phyloP scores from a whole-genome alignment of 2,888 invertebrate genomes.

The Hirtodrosophila trivittata region DNA sequence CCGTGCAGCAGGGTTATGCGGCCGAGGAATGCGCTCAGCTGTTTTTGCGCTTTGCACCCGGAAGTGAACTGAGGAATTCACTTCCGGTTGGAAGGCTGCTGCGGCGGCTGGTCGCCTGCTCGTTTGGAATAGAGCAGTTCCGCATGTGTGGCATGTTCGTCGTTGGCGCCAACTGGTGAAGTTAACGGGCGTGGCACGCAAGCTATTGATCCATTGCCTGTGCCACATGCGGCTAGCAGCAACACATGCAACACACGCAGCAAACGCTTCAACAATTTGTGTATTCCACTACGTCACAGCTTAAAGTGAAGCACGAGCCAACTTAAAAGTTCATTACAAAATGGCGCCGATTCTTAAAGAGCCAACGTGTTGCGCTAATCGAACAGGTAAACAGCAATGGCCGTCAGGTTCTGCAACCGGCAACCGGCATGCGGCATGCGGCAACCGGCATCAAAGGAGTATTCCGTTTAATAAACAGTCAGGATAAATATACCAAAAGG shows the following conservation, averaged over 20 bases:
- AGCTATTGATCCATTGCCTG: slow-evolving; percentile 77
- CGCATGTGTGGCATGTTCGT: slow-evolving; percentile 70
- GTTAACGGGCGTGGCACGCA: slow-evolving; percentile 63
- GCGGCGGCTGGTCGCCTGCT: slow-evolving; percentile 72
- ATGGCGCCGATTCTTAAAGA: slow-evolving; percentile 81
- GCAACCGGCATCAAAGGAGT: background rate
- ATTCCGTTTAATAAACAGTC: too few species aligned
- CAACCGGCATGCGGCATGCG: background rate
- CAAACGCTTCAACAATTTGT: too few species aligned
- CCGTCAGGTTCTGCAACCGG: too few species aligned
- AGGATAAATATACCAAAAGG: too few species aligned
- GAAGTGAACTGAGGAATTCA: slow-evolving; percentile 66
- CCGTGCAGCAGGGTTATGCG: slow-evolving; percentile 15
- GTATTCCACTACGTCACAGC: slow-evolving; percentile 26
- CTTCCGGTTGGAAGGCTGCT: slow-evolving; percentile 76
- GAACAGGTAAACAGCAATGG: slow-evolving; percentile 77
- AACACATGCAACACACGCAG: slow-evolving; percentile 22
- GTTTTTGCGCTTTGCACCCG: slow-evolving; percentile 34
- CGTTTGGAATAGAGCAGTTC: slow-evolving; percentile 81
- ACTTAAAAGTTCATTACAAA: slow-evolving; percentile 60
- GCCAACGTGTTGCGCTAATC: slow-evolving; percentile 80
- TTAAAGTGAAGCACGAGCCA: slow-evolving; percentile 40
- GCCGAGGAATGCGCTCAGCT: background rate
- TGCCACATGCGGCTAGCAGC: slow-evolving; percentile 61
- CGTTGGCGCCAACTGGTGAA: slow-evolving; percentile 9